Conservation (phyloP, 2,797 vertebrate genomes). For the Tenualosa ilisha region DNA sequence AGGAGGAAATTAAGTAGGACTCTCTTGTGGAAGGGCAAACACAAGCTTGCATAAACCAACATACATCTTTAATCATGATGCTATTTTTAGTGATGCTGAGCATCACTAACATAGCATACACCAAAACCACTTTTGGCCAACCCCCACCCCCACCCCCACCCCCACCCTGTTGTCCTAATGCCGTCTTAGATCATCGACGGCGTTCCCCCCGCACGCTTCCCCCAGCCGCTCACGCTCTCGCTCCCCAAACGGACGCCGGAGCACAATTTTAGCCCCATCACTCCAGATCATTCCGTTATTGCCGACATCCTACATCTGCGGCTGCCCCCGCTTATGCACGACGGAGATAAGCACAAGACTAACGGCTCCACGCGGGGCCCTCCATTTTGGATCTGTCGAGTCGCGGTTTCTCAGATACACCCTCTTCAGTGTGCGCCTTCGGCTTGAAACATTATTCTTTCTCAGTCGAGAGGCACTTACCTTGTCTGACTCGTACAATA, state of each 20-base stretch:
- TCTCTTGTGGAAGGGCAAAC: conserved; percentile 5
- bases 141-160: too few species aligned
- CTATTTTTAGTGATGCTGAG: neutral
- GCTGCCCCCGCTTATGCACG: neutral
- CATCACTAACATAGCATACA: neutral
- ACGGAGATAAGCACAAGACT: neutral
- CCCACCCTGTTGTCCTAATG: neutral
- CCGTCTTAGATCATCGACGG: neutral
- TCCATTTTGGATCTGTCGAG: neutral
- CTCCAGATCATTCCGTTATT: neutral
- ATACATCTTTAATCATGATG: conserved; percentile 43
- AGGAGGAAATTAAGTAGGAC: conserved; percentile 27
- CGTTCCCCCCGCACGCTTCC: neutral
- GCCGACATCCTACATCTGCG: neutral
- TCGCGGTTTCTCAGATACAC: neutral
- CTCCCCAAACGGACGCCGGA: neutral
- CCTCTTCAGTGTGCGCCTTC: neutral
- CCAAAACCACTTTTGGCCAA: neutral
- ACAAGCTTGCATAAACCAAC: conserved; percentile 36
- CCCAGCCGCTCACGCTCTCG: neutral
- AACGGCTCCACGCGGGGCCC: neutral
- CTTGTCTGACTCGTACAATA: neutral
- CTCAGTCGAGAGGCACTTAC: neutral
- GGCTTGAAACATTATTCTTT: neutral
- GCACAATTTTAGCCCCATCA: neutral